A percentile compares a stretch with the other conserved stretches of the same genome.
These are phyloP conservation scores for Ariolimax columbianus DNA, from an alignment of 2,888 invertebrate genomes.

Conservation along the genomic window DNA sequence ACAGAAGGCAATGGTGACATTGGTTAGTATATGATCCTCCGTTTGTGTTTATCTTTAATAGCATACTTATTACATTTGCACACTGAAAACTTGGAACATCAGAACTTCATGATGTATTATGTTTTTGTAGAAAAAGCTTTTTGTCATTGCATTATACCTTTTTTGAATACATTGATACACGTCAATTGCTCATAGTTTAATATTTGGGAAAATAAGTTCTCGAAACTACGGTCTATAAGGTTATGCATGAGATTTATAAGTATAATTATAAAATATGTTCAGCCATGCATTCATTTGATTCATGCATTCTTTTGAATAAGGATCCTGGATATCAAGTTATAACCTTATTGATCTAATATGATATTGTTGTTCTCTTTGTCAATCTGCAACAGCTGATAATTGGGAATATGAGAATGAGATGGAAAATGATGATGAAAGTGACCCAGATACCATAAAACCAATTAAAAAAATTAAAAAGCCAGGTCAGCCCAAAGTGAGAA, in stretches of 20 bases:
- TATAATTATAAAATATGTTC: no score
- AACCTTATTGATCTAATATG: background rate
- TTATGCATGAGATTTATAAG: no score
- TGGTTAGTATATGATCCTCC: constrained; percentile 37
- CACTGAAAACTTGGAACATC: background rate
- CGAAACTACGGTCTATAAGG: no score
- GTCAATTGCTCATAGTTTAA: no score
- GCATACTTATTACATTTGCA: background rate
- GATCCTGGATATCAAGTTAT: background rate
- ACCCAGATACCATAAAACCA: constrained; percentile 50
- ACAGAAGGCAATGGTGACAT: constrained; percentile 54
- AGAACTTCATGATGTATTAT: no score
- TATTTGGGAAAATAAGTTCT: no score
- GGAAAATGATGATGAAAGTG: constrained; percentile 66
- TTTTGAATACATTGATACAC: no score
- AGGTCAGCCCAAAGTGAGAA: constrained; percentile 82
- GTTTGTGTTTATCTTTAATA: background rate
- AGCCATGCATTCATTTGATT: no score
- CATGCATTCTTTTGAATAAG: background rate
- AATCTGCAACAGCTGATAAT: constrained; percentile 52
- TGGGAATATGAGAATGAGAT: constrained; percentile 69
- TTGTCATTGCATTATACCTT: no score
- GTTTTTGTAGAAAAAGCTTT: no score
- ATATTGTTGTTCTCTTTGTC: background rate
- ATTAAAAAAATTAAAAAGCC: constrained; percentile 81